Conservation (phyloP, 2,888 invertebrate genomes). For the Polydrusus tereticollis region DNA sequence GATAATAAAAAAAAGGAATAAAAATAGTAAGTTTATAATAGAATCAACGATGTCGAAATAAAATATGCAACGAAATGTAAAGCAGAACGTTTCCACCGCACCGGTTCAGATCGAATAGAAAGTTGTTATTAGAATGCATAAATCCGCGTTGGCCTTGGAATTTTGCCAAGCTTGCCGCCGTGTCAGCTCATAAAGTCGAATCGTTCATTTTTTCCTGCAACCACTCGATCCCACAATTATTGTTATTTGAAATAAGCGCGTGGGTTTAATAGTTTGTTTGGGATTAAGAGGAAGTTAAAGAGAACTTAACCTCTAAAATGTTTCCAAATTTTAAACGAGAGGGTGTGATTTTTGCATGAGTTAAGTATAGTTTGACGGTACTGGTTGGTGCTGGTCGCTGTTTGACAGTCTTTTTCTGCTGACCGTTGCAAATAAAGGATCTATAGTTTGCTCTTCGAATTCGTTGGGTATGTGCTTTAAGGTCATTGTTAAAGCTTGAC, state of each 20-base stretch:
- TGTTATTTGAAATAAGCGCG: slow-evolving; percentile 15
- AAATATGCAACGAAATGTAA: slow-evolving; percentile 36
- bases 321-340: not conserved
- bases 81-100: slow-evolving; percentile 30
- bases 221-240: slow-evolving; percentile 16
- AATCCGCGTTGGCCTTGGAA: slow-evolving; percentile 40
- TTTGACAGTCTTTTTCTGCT: too few relatives aligned
- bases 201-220: slow-evolving; percentile 24
- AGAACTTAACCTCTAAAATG: not conserved
- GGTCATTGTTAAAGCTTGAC: too few relatives aligned
- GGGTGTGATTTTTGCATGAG: too few relatives aligned
- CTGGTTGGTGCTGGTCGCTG: too few relatives aligned
- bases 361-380: too few relatives aligned
- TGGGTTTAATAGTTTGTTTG: slow-evolving; percentile 20
- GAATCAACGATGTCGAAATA: slow-evolving; percentile 26
- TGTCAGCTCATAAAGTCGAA: slow-evolving; percentile 27
- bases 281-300: slow-evolving; percentile 4
- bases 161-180: slow-evolving; percentile 35
- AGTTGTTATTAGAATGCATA: slow-evolving; percentile 40
- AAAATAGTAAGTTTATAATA: slow-evolving; percentile 30
- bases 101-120: slow-evolving; percentile 32
- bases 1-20: slow-evolving; percentile 20
- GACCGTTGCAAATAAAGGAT: too few relatives aligned
- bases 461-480: too few relatives aligned
- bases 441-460: too few relatives aligned